Base-by-base conservation (phyloP, 2,113 vertebrate genomes). In the Trinectes maculatus region DNA sequence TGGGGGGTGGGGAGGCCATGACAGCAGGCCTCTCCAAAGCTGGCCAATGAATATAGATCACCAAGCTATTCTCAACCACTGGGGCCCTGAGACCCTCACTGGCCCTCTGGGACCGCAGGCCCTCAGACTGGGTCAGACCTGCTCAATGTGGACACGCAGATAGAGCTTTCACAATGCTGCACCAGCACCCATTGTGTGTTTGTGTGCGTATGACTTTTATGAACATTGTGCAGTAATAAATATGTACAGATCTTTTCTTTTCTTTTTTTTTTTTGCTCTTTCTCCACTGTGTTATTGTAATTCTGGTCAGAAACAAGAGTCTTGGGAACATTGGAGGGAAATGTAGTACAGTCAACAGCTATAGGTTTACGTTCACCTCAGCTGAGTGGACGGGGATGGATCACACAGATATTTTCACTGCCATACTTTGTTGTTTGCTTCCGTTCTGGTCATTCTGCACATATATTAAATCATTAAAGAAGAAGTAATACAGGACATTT, bases 31-130 rank as follows among this genome's bases (percentile, higher is more conserved):
- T 71, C 71, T 77, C 71, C 82, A 79, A 82, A 77, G 84, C 83
- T 77, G 48, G 79, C 83, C 88, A 91, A 89, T 89, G 87, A 91
- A 89, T 90, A 90, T 91, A 90, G 85, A 91, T 89, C 89, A 89
- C 89, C 87, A 75, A 56, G 69, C 87, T 85, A 85, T 82, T 85
- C 84, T 82, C 77, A 71, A 79, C 80, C 60, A 72, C 66, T 13
- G 72, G 80, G 84, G 77, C 79, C 78, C 74, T 43, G 67, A 86
- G 71, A 85, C 81, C 74, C 21, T 52, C 18, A 2, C 19, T 52
- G 53, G 74, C 75, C 85, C 86, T 83, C 58, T 47, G 86, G 88
- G 91, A 89, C 65, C 59, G 24, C 21, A 5, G 64, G 56, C 77
- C 74, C 82, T 77, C 49, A 77, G 54, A 74, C 56, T 66, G 65